Percentiles rank a stretch among this genome's conserved stretches.
phyloP scores from a whole-genome alignment of 2,888 invertebrate genomes.

The Platycnemis pennipes region DNA sequence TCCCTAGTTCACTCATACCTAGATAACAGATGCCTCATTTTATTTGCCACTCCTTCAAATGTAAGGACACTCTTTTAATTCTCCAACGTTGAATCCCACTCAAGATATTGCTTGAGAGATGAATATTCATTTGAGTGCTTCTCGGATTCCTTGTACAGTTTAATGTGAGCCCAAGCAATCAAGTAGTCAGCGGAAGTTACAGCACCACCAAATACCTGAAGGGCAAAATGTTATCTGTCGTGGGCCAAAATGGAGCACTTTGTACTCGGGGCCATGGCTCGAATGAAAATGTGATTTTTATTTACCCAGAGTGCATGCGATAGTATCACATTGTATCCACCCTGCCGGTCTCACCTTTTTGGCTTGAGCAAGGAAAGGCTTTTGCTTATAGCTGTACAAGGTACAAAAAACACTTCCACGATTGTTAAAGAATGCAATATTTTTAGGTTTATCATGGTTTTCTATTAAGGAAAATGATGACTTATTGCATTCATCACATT shows the following conservation, averaged over 20 bases:
- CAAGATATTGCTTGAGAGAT: conserved; percentile 16
- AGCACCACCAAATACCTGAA: background rate
- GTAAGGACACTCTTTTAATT: background rate
- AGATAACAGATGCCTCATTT: background rate
- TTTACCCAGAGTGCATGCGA: too few species aligned
- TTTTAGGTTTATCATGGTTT: too few species aligned
- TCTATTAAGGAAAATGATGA: too few species aligned
- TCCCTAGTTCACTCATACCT: background rate
- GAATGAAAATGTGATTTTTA: background rate
- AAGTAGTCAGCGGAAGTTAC: background rate
- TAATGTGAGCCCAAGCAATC: background rate
- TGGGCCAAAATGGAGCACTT: background rate
- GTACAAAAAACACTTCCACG: too few species aligned
- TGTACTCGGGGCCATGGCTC: background rate
- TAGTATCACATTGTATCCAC: too few species aligned
- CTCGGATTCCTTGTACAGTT: conserved; percentile 12
- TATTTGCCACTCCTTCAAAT: background rate
- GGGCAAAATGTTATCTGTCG: background rate
- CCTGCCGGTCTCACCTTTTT: too few species aligned
- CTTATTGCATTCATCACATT: too few species aligned
- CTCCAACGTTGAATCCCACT: background rate
- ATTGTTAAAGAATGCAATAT: too few species aligned
- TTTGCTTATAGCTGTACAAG: too few species aligned
- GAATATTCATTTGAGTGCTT: conserved; percentile 28
- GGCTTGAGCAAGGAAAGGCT: too few species aligned